These are phyloP conservation scores for Taphrorychus bicolor DNA, from an alignment of 2,888 invertebrate genomes.

Conservation along the genomic window DNA sequence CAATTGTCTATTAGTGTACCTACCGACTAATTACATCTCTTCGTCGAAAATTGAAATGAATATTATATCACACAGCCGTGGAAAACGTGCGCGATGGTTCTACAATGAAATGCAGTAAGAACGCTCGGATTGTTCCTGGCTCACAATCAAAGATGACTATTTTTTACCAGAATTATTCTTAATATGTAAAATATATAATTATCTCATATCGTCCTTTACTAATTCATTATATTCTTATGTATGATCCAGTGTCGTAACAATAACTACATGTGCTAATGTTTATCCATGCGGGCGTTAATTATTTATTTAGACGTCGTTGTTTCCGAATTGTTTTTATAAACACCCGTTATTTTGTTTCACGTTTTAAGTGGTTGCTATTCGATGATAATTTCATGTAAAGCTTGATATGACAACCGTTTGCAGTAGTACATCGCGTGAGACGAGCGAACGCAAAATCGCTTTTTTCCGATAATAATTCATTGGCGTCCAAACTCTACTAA, in stretches of 20 bases:
- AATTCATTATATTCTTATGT: no score
- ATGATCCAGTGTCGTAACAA: no score
- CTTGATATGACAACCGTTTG: conserved; percentile 17
- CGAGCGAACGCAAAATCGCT: background rate
- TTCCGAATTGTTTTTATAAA: background rate
- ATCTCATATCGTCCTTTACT: no score
- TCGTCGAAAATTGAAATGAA: conserved; percentile 18
- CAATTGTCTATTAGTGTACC: background rate
- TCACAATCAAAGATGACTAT: background rate
- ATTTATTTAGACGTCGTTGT: background rate
- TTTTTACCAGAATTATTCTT: no score
- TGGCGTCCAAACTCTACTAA: background rate
- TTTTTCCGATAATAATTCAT: background rate
- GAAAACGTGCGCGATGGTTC: conserved; percentile 21
- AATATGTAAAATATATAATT: no score
- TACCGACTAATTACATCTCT: background rate
- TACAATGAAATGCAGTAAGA: conserved; percentile 8
- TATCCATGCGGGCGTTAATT: no score
- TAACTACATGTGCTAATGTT: no score
- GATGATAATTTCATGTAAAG: conserved; percentile 24
- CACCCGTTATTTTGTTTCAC: conserved; percentile 10
- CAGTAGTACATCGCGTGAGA: conserved; percentile 6
- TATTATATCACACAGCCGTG: conserved; percentile 11
- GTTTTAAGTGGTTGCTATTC: conserved; percentile 29
- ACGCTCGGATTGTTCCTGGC: background rate